Evolutionary conservation across 1,140 invertebrate genomes (phyloP), one percentile per base, ranked within the genome.

Genomic region (Lepidotrigona ventralis): DNA sequence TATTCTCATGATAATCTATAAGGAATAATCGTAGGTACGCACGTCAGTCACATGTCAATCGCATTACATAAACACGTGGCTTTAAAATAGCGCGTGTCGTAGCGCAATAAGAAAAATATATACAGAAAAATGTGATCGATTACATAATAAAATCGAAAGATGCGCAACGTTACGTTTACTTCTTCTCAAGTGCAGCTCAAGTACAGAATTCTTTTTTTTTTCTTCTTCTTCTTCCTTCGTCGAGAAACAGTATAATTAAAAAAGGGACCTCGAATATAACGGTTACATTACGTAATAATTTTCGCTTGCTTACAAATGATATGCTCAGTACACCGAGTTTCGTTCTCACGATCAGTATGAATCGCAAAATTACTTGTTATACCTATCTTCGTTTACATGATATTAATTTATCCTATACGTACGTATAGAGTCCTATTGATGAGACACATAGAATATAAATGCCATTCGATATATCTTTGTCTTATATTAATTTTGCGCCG

Each of bases 291-390:
- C 8, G 90, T 86, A 86, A 74, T 90, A 92, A 92, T 93, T 46
- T 46, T 46, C 88, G 91, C 87, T 91, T 90, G 90, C 89, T 93
- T 92, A 93, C 87, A 91, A 91, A 90, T 92, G 91, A 93, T 93
- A 93, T 93, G 92, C 92, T 92, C 90, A 84, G 88, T 92, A 86
- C 92, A 90, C 90, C 91, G 90, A 86, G 46, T 83, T 69, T 73
- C 74, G 77, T 85, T 89, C 79, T 29, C n/a, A 66, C 23, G 14
- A n/a, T 60, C 58, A 12, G n/a, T 85, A 79, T 53, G 46, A 85
- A 74, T 83, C 66, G 60, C n/a, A 9, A 29, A 33, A 29, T 53
- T 64, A 75, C 72, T 58, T 23, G 33, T 46, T 46, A 46, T 60
- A 75, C 64, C 80, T n/a, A 84, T 80, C 78, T 78, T 83, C 39